phyloP scores from a whole-genome alignment of 2,113 vertebrate genomes.

The Plecturocebus donacophilus region DNA sequence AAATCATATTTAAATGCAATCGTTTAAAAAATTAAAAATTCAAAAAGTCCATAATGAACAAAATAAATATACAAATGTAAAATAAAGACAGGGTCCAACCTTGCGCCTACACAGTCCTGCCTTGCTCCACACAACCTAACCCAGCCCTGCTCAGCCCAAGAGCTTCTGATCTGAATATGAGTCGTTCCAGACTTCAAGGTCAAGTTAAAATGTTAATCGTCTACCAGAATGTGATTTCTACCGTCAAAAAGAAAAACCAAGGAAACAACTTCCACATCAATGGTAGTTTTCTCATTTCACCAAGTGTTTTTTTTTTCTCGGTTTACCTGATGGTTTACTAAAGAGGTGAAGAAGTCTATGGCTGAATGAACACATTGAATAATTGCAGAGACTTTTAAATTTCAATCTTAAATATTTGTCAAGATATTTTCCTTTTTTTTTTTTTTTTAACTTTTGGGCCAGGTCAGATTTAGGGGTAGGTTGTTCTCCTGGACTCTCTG shows the following conservation, averaged over 20 bases:
- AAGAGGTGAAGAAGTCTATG: not conserved
- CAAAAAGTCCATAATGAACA: not conserved
- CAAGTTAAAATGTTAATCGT: not conserved
- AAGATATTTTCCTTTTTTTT: not conserved
- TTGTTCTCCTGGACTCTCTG: not conserved
- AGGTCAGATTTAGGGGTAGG: not conserved
- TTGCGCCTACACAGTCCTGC: not conserved
- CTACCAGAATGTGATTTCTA: not conserved
- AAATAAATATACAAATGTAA: not conserved
- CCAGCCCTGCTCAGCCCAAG: not conserved
- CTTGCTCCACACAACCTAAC: not conserved
- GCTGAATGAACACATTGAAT: not conserved
- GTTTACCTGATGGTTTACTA: not conserved
- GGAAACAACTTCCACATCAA: not conserved
- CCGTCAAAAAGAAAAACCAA: not conserved
- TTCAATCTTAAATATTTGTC: not conserved
- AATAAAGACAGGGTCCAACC: not conserved
- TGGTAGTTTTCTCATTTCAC: not conserved
- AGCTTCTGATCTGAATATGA: not conserved
- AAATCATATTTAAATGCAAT: not conserved
- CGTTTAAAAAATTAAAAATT: not conserved
- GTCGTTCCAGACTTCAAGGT: not conserved
- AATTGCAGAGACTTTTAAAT: not conserved
- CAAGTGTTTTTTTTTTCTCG: not conserved
- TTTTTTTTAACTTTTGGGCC: not conserved